phyloP scores from a whole-genome alignment of 2,113 vertebrate genomes.

The Peucedramus taeniatus region DNA sequence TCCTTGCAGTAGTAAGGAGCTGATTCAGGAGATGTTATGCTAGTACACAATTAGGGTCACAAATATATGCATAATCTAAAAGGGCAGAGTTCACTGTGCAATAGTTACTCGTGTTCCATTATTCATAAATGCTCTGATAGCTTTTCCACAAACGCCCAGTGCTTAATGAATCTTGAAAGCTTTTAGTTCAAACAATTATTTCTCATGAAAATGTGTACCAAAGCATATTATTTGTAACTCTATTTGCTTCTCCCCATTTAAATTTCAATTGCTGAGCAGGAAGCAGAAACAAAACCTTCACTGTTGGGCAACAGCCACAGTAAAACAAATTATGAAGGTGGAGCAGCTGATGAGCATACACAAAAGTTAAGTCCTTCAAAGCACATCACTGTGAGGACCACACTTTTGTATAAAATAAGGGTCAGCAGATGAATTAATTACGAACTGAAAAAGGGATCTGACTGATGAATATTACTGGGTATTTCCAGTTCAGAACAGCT shows the following conservation, averaged over 20 bases:
- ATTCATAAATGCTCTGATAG: constrained; percentile 34
- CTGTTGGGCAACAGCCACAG: neutral
- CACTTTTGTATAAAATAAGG: neutral
- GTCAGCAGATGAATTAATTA: constrained; percentile 9
- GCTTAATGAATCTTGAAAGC: constrained; percentile 52
- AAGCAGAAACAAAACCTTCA: constrained; percentile 37
- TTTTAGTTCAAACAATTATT: constrained; percentile 58
- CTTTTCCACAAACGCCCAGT: neutral
- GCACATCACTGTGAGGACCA: neutral
- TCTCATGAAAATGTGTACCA: constrained; percentile 32
- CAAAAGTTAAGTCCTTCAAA: neutral
- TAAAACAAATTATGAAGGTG: constrained; percentile 4
- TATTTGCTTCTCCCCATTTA: constrained; percentile 32
- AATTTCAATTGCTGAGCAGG: constrained; percentile 20
- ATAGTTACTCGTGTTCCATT: constrained; percentile 9
- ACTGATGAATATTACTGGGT: neutral
- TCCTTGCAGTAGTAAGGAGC: neutral
- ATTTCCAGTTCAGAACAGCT: neutral
- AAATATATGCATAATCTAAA: constrained; percentile 12
- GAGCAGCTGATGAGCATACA: neutral
- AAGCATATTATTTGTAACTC: constrained; percentile 53
- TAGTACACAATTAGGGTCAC: neutral
- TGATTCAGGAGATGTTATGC: neutral
- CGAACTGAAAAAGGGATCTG: neutral
- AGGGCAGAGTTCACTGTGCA: constrained; percentile 34